phyloP scores from a whole-genome alignment of 2,797 vertebrate species.

The Poecilia velifera region DNA sequence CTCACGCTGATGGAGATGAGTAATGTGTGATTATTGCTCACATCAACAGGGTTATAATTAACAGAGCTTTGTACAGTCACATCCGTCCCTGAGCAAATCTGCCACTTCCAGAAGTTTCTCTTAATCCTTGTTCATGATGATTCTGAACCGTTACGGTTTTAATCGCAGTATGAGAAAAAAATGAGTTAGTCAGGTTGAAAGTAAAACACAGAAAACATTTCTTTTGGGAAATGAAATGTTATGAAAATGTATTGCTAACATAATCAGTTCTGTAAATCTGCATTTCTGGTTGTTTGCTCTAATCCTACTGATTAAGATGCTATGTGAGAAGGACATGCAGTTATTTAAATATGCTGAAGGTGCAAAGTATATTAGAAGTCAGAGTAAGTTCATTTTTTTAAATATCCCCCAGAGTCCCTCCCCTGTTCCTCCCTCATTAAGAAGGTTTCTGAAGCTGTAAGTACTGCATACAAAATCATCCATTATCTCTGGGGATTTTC shows the following conservation, averaged over 20 bases:
- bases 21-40: slow-evolving; percentile 4
- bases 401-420: slow-evolving; percentile 8
- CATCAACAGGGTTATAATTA: slow-evolving; percentile 6
- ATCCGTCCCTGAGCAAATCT: neutral
- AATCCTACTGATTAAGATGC: slow-evolving; percentile 25
- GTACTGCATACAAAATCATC: slow-evolving; percentile 20
- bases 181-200: neutral
- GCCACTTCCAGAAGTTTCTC: neutral
- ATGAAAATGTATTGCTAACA: neutral
- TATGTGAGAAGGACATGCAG: slow-evolving; percentile 15
- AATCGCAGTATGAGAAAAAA: neutral
- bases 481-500: slow-evolving; percentile 15
- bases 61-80: neutral
- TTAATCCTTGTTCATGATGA: neutral
- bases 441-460: slow-evolving; percentile 7
- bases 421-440: slow-evolving; percentile 27
- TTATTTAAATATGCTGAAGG: slow-evolving; percentile 43
- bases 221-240: neutral
- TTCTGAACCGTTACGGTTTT: neutral
- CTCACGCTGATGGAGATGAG: neutral
- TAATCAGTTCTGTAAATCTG: slow-evolving; percentile 27
- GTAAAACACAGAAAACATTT: neutral
- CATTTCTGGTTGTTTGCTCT: slow-evolving; percentile 8
- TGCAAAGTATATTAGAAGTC: slow-evolving; percentile 41
- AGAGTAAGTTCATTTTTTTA: slow-evolving; percentile 26